Evolutionary conservation across 2,113 vertebrate species (phyloP), one percentile per base, ranked within the genome.

Genomic region (Tupaia chinensis): DNA sequence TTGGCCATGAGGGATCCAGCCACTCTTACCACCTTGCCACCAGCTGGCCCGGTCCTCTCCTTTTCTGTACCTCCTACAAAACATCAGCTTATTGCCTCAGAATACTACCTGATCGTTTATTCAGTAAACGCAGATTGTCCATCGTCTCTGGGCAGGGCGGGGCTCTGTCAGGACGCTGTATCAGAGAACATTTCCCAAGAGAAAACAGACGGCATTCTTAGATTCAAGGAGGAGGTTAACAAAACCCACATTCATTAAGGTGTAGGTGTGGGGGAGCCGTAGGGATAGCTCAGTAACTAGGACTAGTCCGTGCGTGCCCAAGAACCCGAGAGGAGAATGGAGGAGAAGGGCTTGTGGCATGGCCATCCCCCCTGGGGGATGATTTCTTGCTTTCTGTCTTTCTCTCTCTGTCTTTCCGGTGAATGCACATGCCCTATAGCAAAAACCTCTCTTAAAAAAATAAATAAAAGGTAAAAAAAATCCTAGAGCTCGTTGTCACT

Each of bases 131-230:
- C 4, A 19, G 15, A 72, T 16, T 12, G 2, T 23, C 61, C 9
- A 7, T 77, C 32, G 66, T 60, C n/a, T 83, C 23, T 44, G 56
- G n/a, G 54, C 3, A 69, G 29, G 81, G 27, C 32, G 65, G 22
- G 56, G 2, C 9, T 76, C 5, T 20, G 2, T 60, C 27, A 83
- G 54, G 44, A 68, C 44, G 9, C 32, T 69, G 15, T 70, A 82
- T 70, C 61, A 83, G 94, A 87, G 87, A 65, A 61, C 15, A 76
- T 72, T n/a, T 92, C 61, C 77, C 65, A 34, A 82, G 74, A 82
- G 73, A 91, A 96, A 79, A 60, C 17, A 94, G 56, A 66, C 23
- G 32, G 27, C 63, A 79, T 23, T 85, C 61, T 77, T 72, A 87
- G n/a, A 76, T 58, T 69, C 16, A 56, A 89, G 53, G 70, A 92